Evolutionary conservation across 2,797 vertebrate species (phyloP).

Genomic region (Nyctibius grandis): DNA sequence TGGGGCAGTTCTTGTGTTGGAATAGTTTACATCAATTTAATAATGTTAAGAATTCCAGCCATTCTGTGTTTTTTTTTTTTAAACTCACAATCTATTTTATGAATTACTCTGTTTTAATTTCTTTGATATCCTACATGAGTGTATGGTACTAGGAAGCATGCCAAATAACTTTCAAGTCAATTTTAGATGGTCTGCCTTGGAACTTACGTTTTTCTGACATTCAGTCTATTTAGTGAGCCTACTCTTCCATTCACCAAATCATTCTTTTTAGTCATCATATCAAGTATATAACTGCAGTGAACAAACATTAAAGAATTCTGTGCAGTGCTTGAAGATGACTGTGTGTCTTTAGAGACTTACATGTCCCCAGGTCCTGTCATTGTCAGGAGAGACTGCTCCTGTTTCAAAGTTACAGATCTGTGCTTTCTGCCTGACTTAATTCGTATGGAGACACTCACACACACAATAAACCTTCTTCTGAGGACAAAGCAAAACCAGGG

Average conservation of each 20-base stretch:
- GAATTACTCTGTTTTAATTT: neutral
- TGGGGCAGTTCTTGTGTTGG: neutral
- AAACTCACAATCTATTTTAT: neutral
- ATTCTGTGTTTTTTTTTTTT: neutral
- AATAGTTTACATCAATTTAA: neutral
- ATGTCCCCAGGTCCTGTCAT: neutral
- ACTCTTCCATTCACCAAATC: neutral
- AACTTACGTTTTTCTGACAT: neutral
- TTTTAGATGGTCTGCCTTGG: neutral
- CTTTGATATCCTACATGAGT: neutral
- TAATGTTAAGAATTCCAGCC: neutral
- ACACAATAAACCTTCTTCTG: neutral
- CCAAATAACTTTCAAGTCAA: neutral
- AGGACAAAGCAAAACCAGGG: neutral
- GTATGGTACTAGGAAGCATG: neutral
- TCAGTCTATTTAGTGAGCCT: neutral
- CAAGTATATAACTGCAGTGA: neutral
- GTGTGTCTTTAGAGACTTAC: neutral
- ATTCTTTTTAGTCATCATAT: neutral
- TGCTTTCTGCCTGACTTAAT: slow-evolving; percentile 19
- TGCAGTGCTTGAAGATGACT: neutral
- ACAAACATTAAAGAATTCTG: neutral
- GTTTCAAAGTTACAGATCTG: slow-evolving; percentile 28
- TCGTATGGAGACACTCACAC: neutral
- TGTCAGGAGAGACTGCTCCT: neutral